Conservation (phyloP, 1,140 invertebrate genomes). For the Melanaphis sacchari region DNA sequence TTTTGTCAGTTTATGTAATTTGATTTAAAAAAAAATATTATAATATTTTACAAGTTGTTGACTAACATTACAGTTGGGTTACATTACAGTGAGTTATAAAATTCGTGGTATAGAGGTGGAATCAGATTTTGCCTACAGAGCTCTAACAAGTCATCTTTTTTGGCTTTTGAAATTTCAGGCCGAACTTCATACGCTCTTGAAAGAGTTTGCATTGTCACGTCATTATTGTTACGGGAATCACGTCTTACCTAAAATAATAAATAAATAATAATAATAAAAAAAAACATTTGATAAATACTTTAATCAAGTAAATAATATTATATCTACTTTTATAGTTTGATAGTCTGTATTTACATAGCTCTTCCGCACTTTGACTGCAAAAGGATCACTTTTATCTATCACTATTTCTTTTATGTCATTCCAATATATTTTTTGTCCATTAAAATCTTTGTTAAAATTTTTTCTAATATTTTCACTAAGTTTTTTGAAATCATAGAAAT, state of each 20-base stretch:
- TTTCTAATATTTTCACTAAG: slow-evolving; percentile 13
- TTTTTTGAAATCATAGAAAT: slow-evolving; percentile 37
- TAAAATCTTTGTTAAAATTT: slow-evolving; percentile 11
- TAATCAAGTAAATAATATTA: slow-evolving; percentile 23
- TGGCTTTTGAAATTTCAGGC: slow-evolving; percentile 24
- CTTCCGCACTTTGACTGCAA: background rate
- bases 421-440: slow-evolving; percentile 2
- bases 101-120: slow-evolving; percentile 14
- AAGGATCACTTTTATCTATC: background rate
- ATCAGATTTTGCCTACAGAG: slow-evolving; percentile 29
- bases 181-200: slow-evolving; percentile 24
- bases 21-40: background rate
- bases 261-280: background rate
- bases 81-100: background rate
- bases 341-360: slow-evolving; percentile 27
- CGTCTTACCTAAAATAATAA: slow-evolving; percentile 25
- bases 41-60: background rate
- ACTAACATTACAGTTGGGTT: background rate
- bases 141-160: slow-evolving; percentile 33
- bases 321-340: slow-evolving; percentile 27
- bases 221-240: background rate
- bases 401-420: slow-evolving; percentile 10
- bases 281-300: slow-evolving; percentile 10
- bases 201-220: slow-evolving; percentile 7
- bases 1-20: background rate